Evolutionary conservation across 53 echinoderm and acorn worm species (phyloP), one percentile per base, ranked within the genome.

Genomic region (Crossaster papposus): DNA sequence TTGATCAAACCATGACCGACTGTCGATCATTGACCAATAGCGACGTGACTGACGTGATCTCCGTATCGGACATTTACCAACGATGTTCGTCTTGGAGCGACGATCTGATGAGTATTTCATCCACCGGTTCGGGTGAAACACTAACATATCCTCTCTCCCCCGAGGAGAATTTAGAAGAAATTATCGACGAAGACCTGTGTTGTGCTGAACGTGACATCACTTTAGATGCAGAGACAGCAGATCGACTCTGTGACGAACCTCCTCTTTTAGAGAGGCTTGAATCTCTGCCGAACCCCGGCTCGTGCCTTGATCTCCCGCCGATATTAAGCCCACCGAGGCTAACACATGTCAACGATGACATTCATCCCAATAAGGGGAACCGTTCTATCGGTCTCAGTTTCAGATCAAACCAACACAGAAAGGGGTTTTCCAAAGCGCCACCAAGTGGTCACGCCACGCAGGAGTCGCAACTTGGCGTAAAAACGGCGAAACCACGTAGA

Each of bases 111-210:
- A 87, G 87, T 52, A 35, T 87, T 29, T 77, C 87, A 12, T 87
- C 87, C 36, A 87, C 87, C 14, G 87, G 87, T 36, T 87, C 87
- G 4, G 14, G 55, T 30, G 87, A 87, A 53, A 87, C 87, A 1
- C 23, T 77, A 8, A 54, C 18, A 72, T 87, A 87, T 63, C 76
- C 77, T 4, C 30, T 75, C 36, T 32, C 54, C 62, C 22, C 8
- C 14, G 17, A 14, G 4, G 87, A 87, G 14, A 36, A 55, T 35
- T n/a, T 34, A 1, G 9, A 30, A 23, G 77, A 87, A 18, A 71
- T 44, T n/a, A 14, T 5, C 26, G 26, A 51, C 52, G 85, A 11
- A 20, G 73, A 34, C 51, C 36, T 58, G 14, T 74, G 75, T 4
- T 17, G 75, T 22, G 68, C 4, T 68, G 68, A 68, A 0, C 68